These are phyloP conservation scores for Parasteatoda tepidariorum DNA, from an alignment of 1,140 invertebrate species.

Conservation along the genomic window DNA sequence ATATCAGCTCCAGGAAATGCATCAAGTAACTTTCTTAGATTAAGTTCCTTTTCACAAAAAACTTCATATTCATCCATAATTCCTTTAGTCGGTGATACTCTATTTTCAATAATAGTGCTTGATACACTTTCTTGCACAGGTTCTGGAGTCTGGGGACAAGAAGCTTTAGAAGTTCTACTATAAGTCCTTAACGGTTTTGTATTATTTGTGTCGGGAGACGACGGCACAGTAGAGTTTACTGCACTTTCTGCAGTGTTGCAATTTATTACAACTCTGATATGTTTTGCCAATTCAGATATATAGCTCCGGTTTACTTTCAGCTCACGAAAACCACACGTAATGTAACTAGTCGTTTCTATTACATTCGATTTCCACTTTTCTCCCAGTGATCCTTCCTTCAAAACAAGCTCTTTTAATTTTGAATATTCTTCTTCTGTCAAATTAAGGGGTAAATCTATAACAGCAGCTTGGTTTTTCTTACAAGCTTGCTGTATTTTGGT, in stretches of 20 bases:
- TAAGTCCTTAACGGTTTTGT: neutral
- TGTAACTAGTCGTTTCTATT: neutral
- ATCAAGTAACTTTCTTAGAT: conserved; percentile 24
- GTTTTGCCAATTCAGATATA: conserved; percentile 8
- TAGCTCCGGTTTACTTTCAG: conserved; percentile 12
- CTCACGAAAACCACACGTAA: neutral
- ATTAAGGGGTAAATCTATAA: neutral
- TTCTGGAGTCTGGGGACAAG: neutral
- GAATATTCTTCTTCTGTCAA: conserved; percentile 7
- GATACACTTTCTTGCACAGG: neutral
- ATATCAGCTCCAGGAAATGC: conserved; percentile 43
- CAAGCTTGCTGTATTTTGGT: conserved; percentile 6
- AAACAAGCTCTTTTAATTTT: conserved; percentile 26
- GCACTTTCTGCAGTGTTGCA: neutral
- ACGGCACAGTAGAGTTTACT: neutral
- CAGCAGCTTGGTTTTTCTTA: neutral
- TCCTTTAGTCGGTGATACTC: neutral
- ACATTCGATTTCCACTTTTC: conserved; percentile 17
- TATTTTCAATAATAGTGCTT: neutral
- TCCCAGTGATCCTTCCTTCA: neutral
- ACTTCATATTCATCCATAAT: conserved; percentile 35
- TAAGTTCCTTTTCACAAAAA: conserved; percentile 34
- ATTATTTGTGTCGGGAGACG: neutral
- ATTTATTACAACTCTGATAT: neutral
- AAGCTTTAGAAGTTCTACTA: too few relatives aligned